phyloP scores from a whole-genome alignment of 1,140 invertebrate genomes.

The Drosophila elegans region DNA sequence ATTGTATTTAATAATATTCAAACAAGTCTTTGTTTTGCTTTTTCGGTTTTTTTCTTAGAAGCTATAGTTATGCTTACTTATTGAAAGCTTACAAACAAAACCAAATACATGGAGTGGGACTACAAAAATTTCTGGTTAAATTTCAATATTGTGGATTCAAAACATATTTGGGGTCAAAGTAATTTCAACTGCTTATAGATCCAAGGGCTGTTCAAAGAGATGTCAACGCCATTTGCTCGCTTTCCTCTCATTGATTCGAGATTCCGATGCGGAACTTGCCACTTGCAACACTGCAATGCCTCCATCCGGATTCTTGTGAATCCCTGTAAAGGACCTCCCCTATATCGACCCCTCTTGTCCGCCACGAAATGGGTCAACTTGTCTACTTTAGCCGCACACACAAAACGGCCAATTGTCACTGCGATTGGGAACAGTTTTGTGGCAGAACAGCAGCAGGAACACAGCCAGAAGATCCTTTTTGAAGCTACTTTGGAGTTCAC shows the following conservation, averaged over 20 bases:
- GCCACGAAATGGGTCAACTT: constrained; percentile 72
- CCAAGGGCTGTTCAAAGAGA: constrained; percentile 16
- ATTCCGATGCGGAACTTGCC: constrained; percentile 47
- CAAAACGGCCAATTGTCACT: constrained; percentile 72
- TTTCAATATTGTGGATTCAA: neutral
- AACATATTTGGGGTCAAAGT: neutral
- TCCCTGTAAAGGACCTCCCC: neutral
- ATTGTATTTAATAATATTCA: neutral
- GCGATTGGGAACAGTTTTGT: constrained; percentile 26
- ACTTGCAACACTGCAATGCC: constrained; percentile 36
- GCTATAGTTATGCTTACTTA: no score
- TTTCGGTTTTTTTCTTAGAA: no score
- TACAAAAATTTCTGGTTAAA: no score
- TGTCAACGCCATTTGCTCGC: constrained; percentile 38
- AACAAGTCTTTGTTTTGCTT: no score
- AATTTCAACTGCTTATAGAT: constrained; percentile 28
- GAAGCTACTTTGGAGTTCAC: constrained; percentile 18
- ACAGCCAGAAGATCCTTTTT: constrained; percentile 18
- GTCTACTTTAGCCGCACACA: constrained; percentile 59
- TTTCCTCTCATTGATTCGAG: constrained; percentile 30
- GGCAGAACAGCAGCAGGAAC: constrained; percentile 4
- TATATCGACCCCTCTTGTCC: constrained; percentile 23
- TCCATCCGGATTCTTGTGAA: constrained; percentile 1
- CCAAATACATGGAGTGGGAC: no score
- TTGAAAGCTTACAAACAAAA: no score